These are phyloP conservation scores for Hermetia illucens DNA, from an alignment of 1,140 invertebrate species.

Conservation along the genomic window DNA sequence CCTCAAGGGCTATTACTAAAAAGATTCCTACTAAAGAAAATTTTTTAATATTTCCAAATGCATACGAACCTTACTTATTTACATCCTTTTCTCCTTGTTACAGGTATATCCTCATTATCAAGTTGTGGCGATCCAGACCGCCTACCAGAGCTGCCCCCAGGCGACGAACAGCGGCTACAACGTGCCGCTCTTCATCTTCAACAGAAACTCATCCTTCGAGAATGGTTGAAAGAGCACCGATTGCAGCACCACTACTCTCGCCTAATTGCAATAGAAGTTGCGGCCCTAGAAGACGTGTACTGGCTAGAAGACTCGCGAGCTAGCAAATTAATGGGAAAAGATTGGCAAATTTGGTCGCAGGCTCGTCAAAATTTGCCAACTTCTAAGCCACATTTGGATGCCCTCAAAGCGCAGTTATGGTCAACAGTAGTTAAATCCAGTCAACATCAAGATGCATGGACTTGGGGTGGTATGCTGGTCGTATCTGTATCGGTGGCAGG, in stretches of 20 bases:
- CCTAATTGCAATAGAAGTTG: slow-evolving; percentile 62
- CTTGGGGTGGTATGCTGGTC: slow-evolving; percentile 77
- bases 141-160: slow-evolving; percentile 58
- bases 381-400: slow-evolving; percentile 59
- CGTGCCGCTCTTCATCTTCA: slow-evolving; percentile 59
- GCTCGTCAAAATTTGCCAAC: slow-evolving; percentile 64
- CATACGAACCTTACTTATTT: background rate
- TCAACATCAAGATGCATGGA: slow-evolving; percentile 76
- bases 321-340: slow-evolving; percentile 57
- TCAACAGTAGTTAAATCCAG: slow-evolving; percentile 72
- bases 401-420: slow-evolving; percentile 70
- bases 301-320: slow-evolving; percentile 70
- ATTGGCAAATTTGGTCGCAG: slow-evolving; percentile 61
- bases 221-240: slow-evolving; percentile 61
- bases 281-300: slow-evolving; percentile 73
- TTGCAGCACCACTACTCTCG: slow-evolving; percentile 63
- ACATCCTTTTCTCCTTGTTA: slow-evolving; percentile 1
- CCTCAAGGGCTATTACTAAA: no score
- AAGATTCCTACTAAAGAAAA: no score
- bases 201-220: slow-evolving; percentile 62
- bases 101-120: slow-evolving; percentile 67
- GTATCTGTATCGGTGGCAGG: slow-evolving; percentile 74
- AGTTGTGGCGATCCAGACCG: slow-evolving; percentile 53
- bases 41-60: no score
- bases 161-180: slow-evolving; percentile 63